phyloP scores from a whole-genome alignment of 2,888 invertebrate genomes.

The Atherix ibis region DNA sequence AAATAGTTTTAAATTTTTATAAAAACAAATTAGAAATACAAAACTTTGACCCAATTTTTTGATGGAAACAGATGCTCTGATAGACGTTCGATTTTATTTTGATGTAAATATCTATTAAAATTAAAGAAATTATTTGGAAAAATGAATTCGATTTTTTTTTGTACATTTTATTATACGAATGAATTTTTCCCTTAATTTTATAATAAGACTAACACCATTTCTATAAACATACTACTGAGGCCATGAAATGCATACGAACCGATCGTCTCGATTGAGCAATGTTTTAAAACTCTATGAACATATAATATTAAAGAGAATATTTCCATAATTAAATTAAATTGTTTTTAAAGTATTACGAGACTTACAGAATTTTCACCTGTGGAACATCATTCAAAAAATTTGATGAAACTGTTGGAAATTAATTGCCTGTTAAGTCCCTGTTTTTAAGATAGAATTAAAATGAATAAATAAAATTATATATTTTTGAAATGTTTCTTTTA shows the following conservation, averaged over 20 bases:
- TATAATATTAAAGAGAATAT: no score
- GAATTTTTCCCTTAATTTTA: no score
- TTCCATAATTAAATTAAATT: no score
- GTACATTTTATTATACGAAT: no score
- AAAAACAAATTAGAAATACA: no score
- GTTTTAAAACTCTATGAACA: constrained; percentile 29
- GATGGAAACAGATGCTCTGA: constrained; percentile 28
- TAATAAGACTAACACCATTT: constrained; percentile 25
- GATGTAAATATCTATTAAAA: constrained; percentile 32
- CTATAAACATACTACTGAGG: constrained; percentile 23
- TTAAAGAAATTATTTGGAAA: constrained; percentile 6
- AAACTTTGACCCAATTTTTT: constrained; percentile 25
- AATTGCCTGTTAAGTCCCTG: constrained; percentile 35
- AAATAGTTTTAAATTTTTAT: no score
- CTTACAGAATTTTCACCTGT: constrained; percentile 32
- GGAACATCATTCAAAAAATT: constrained; percentile 24
- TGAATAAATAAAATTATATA: no score
- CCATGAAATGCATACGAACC: constrained; percentile 25
- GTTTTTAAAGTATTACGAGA: no score
- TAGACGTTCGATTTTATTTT: constrained; percentile 30
- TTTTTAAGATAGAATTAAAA: constrained; percentile 12
- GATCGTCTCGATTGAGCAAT: constrained; percentile 30
- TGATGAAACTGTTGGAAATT: constrained; percentile 24
- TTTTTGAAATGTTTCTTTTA: no score
- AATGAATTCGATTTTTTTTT: no score